phyloP scores from a whole-genome alignment of 2,888 invertebrate genomes.

The Alitta virens region DNA sequence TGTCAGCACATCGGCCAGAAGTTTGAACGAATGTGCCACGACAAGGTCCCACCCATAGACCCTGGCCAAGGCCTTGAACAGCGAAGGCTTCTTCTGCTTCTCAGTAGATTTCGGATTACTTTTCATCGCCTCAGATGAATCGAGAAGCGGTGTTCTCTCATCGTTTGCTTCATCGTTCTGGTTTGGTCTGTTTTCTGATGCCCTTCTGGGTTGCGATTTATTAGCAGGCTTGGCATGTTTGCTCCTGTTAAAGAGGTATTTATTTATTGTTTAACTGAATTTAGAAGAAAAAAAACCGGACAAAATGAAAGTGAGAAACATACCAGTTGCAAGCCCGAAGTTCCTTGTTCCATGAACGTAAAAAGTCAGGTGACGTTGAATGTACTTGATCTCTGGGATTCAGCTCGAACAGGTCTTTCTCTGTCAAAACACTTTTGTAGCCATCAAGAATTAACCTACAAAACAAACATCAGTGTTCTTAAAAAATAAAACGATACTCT shows the following conservation, averaged over 20 bases:
- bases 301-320: too few relatives aligned
- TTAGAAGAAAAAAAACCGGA: too few relatives aligned
- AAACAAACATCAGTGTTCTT: too few relatives aligned
- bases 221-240: too few relatives aligned
- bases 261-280: too few relatives aligned
- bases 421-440: not conserved
- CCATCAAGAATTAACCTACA: not conserved
- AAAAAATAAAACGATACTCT: too few relatives aligned
- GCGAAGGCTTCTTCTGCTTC: slow-evolving; percentile 31
- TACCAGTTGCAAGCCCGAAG: not conserved
- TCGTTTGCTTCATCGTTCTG: not conserved
- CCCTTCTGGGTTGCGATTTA: too few relatives aligned
- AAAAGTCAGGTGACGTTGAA: not conserved
- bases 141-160: not conserved
- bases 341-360: not conserved
- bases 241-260: too few relatives aligned
- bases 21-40: slow-evolving; percentile 21
- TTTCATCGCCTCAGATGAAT: not conserved
- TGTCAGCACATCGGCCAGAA: slow-evolving; percentile 11
- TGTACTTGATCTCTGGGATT: not conserved
- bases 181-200: too few relatives aligned
- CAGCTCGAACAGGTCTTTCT: not conserved
- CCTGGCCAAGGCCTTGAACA: slow-evolving; percentile 35
- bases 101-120: not conserved
- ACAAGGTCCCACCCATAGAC: slow-evolving; percentile 35